Base-by-base conservation (phyloP, 2,113 vertebrate genomes). In the Vimba vimba region DNA sequence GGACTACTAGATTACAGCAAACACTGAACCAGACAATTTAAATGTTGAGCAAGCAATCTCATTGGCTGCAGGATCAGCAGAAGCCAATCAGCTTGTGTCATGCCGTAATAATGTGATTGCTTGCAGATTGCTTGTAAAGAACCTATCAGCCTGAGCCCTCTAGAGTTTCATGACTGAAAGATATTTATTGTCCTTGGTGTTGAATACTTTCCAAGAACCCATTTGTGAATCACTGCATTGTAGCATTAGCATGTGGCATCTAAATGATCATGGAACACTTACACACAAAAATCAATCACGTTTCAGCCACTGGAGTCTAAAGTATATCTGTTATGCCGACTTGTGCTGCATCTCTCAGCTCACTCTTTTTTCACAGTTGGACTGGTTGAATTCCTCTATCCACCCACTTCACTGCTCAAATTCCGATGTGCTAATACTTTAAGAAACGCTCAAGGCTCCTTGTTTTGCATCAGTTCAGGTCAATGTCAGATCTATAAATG, bases 381-480 rank as follows among this genome's bases (percentile, higher is more conserved):
- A 74, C 23, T 74, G 23, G 23, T 74, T 5, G 12, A 75, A 75
- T 47, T 43, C 23, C 13, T 47, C n/a, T 47, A 7, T 7, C n/a
- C 43, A 39, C 36, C 39, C 69, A 73, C 33, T 39, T 69, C 3
- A 9, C 21, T 13, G 23, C 36, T 45, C 69, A 73, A 73, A 21
- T 39, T 73, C 36, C 30, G 1, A 62, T 25, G n/a, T 25, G 69
- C 36, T 73, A 45, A 73, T 73, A 73, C 64, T 50, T 83, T 50
- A 57, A n/a, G 62, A 55, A 64, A 33, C 19, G 36, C 62, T 79
- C 78, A 52, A 77, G 74, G 36, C 75, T 62, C 47, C 45, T 45
- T 79, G 66, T 71, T 57, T 79, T 36, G 62, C 39, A 74, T 33
- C 19, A 57, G 25, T 43, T 36, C 15, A 77, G 60, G 43, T 77